Evolutionary conservation across 2,888 invertebrate species (phyloP).

Genomic region (Acanthosepion lycidas): DNA sequence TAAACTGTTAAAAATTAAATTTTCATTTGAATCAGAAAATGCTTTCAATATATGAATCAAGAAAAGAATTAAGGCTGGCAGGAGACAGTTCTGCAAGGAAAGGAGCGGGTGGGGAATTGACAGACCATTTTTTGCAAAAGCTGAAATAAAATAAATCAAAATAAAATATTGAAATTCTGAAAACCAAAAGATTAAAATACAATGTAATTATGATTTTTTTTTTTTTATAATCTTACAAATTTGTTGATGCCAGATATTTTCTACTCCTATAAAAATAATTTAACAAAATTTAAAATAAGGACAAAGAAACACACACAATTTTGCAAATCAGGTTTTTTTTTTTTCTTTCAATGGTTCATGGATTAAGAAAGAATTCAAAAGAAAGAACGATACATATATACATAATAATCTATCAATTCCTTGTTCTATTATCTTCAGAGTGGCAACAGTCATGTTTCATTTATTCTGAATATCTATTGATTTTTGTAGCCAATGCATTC

Average conservation of each 20-base stretch:
- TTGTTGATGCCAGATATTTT: not conserved
- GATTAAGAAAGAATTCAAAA: slow-evolving; percentile 48
- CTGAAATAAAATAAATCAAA: not conserved
- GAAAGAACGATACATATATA: not conserved
- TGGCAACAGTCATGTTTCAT: not conserved
- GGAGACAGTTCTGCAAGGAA: not conserved
- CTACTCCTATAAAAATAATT: not conserved
- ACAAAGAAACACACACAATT: too few relatives aligned
- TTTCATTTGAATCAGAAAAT: too few relatives aligned
- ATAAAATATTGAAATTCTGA: not conserved
- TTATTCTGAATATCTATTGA: not conserved
- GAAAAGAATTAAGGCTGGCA: not conserved
- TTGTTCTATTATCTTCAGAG: not conserved
- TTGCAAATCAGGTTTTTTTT: too few relatives aligned
- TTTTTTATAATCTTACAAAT: not conserved
- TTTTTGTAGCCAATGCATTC: not conserved
- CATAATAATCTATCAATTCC: not conserved
- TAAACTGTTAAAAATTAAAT: not conserved
- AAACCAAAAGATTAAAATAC: not conserved
- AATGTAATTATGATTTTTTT: not conserved
- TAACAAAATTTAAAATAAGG: too few relatives aligned
- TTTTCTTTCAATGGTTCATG: not conserved
- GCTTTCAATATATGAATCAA: not conserved
- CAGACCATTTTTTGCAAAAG: not conserved
- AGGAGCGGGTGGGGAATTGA: too few relatives aligned